Base-by-base conservation (phyloP, 2,113 vertebrate genomes). In the Mustela lutreola region DNA sequence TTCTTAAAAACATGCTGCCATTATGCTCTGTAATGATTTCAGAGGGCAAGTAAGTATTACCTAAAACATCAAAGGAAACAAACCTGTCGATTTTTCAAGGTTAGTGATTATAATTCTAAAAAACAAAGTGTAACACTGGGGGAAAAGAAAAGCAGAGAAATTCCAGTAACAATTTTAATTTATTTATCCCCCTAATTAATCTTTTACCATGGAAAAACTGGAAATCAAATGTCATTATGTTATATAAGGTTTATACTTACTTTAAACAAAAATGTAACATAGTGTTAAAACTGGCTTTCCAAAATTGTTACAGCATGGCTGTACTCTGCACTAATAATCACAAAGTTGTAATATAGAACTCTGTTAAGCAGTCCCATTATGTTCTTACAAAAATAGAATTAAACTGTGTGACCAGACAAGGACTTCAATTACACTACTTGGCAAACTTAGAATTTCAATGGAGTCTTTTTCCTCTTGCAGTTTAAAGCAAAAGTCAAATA, bases 301-400 rank as follows among this genome's bases (percentile, higher is more conserved):
- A 95, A 98, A 98, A 89, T 94, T 97, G 97, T 97, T 98, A 98
- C 98, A 98, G 98, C 98, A 98, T 85, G 2, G 91, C 96, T 94
- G 97, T 97, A 95, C 91, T 98, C 95, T 95, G 98, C 91, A 97
- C 97, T 97, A 93, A 93, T 90, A 97, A 92, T 96, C 97, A 97
- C 97, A 90, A 98, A 98, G 97, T 97, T 98, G 94, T 93, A 98
- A 98, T 98, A 98, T 80, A 98, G 98, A 98, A 97, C 96, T 97
- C 96, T 97, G 97, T 98, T 97, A 96, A 94, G 98, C 97, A 98
- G 98, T 95, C 97, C 98, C 96, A 93, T 97, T 84, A 96, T 96
- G 97, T 98, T 99, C 98, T 98, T 99, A 98, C 97, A 98, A 99
- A 99, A 98, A 98, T 98, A 98, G 98, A 98, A 98, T 98, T 98